Base-by-base conservation (phyloP, 1,140 invertebrate species). In the Cherax destructor region DNA sequence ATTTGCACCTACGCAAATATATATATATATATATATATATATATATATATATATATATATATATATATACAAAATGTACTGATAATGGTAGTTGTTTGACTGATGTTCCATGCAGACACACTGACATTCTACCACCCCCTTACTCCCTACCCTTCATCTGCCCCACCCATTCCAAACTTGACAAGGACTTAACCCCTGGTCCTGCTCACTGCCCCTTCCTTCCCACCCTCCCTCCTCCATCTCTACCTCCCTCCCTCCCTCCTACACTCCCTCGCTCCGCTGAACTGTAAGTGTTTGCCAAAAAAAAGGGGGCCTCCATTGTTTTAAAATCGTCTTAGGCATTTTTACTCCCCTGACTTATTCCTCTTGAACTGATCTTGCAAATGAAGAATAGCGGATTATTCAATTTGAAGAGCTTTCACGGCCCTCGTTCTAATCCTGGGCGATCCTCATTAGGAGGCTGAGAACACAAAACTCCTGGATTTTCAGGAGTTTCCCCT, bases 331-430 rank as follows among this genome's bases (percentile, higher is more conserved):
- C 88, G 88, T 90, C 88, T 90, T 90, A 90, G 80, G 88, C 80
- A 90, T 90, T 90, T 90, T 90, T 90, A 52, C 81, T 84, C 83
- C 88, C 81, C 76, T 90, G 88, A 90, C 88, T 90, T 90, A 90
- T 90, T 90, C 88, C 88, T 90, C 88, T 90, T 84, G 69, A 90
- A 90, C 88, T 90, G 88, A 90, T 90, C 88, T 90, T 90, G 88
- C 88, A 90, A 90, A 90, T 90, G 88, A 90, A 90, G 88, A 90
- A 90, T 90, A 84, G 88, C 69, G 88, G 88, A 90, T 90, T 90
- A 90, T 90, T 90, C 88, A 90, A 90, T 90, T 90, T 90, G 88
- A 90, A 83, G 88, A 90, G 88, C 88, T 90, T 90, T 90, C 88
- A 90, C 24, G 72, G 88, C 88, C 88, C 88, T 81, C 80, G 83